Base-by-base conservation (phyloP, 2,113 vertebrate species). In the Tychaedon coryphoeus region DNA sequence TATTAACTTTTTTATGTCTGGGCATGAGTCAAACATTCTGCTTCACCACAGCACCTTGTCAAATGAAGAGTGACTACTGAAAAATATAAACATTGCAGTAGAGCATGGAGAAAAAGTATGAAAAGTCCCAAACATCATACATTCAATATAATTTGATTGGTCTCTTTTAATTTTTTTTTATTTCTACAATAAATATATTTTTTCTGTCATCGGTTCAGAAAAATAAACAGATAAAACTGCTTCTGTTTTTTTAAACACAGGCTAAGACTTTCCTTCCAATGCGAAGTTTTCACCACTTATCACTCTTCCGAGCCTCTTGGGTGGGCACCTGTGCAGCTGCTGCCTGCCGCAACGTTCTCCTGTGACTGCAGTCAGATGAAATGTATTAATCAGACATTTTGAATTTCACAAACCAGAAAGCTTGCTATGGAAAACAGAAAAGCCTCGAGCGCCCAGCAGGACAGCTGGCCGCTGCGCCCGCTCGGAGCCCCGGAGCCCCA, bases 101-200 rank as follows among this genome's bases (percentile, higher is more conserved):
- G 6, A 61, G 10, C 3, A 2, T 2, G n/a, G 38, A 48, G 36
- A 29, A n/a, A 14, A 70, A 25, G 17, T 0, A 6, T 45, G 66
- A 25, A 20, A 79, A 72, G 29, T 25, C 34, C 19, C 38, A 19
- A 9, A 11, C 8, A 25, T 7, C 2, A 6, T 33, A 17, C 1
- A 1, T 6, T 15, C 50, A 9, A 19, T 28, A 33, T 36, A 4
- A 29, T 31, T 40, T 4, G 5, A 16, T 47, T 15, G 14, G 16
- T 14, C 38, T 6, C 5, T n/a, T 28, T 10, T 10, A 4, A 18
- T 5, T 15, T 56, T 76, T 31, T 26, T 3, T 25, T 28, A 51
- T 25, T 43, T 48, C 33, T 58, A 9, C 9, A 36, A 29, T 15
- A 34, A 66, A 38, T 14, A 29, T 17, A 14, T 48, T 48, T 56